Conservation (phyloP, 1,140 invertebrate genomes). For the Sitodiplosis mosellana region DNA sequence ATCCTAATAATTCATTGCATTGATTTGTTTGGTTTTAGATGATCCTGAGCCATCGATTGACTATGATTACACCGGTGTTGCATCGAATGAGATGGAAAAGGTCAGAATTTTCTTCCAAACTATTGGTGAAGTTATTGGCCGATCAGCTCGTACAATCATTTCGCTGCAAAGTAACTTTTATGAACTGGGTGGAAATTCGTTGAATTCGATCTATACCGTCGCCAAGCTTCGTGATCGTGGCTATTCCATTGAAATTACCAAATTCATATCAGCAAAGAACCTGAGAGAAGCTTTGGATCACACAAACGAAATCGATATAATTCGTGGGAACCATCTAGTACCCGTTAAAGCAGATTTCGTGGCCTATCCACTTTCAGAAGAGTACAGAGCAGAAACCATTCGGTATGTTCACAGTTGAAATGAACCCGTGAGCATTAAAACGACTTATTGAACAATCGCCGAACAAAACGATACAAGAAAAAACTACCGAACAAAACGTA, state of each 20-base stretch:
- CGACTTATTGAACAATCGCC: no score
- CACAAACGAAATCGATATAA: constrained; percentile 26
- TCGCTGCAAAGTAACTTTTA: constrained; percentile 54
- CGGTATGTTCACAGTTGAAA: constrained; percentile 21
- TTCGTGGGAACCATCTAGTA: constrained; percentile 15
- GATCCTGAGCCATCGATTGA: no score
- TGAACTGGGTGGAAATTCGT: constrained; percentile 65
- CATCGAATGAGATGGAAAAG: constrained; percentile 32
- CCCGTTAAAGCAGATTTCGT: constrained; percentile 26
- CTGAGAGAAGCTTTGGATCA: constrained; percentile 44
- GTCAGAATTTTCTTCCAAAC: constrained; percentile 52
- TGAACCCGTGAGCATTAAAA: no score
- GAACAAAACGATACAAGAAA: no score
- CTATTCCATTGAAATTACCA: constrained; percentile 55
- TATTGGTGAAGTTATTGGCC: constrained; percentile 46
- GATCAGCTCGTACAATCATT: constrained; percentile 34
- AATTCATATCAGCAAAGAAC: constrained; percentile 54
- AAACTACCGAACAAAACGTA: no score
- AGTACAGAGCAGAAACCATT: constrained; percentile 40
- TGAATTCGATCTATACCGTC: constrained; percentile 69
- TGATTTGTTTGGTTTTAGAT: no score
- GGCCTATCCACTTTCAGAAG: constrained; percentile 35
- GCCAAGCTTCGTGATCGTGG: constrained; percentile 56
- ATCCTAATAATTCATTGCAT: no score
- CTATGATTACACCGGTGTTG: constrained; percentile 40